Base-by-base conservation (phyloP, 2,797 vertebrate genomes). In the Myotis findleyi region DNA sequence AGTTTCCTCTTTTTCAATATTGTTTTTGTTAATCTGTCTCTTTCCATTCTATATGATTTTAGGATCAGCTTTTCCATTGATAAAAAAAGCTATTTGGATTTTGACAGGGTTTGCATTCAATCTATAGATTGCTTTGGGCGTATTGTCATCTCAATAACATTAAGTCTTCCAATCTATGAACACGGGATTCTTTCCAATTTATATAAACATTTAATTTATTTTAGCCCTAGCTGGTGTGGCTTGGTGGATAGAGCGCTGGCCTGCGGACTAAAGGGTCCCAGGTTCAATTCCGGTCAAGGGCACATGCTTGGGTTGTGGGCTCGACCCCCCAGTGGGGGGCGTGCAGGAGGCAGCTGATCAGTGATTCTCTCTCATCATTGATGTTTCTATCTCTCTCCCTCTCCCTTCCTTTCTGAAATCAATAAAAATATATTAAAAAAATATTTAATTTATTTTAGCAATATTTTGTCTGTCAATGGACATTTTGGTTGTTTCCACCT, bases 381-480 rank as follows among this genome's bases (percentile, higher is more conserved):
- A 44, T 44, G 41, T 44, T 44, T 44, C 9, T 44, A 44, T 44
- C 41, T 44, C 41, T 44, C 41, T 44, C 41, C 41, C 41, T 44
- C 41, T 44, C 41, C 41, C 41, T 44, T 44, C 41, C 41, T 44
- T 44, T 44, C 41, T 44, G 41, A 44, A 44, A 44, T 44, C 41
- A 44, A 44, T 44, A 44, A 44, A 44, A 44, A 44, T 41, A 41
- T 41, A 41, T 36, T 44, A n/a, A 44, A 44, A 44, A 69, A 38
- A 47, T 76, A 62, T 75, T 81, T 82, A 55, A 72, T 71, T 84
- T 72, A 25, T 80, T 72, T 94, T 87, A 44, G 53, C 23, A 85
- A 8, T 80, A 80, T 64, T 80, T 79, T 79, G 33, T 41, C 23
- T 72, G 69, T 72, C 69, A 44, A 10, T 87, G 38, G 36, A 47